Conservation (phyloP, 2,113 vertebrate species). For the Colaptes auratus region DNA sequence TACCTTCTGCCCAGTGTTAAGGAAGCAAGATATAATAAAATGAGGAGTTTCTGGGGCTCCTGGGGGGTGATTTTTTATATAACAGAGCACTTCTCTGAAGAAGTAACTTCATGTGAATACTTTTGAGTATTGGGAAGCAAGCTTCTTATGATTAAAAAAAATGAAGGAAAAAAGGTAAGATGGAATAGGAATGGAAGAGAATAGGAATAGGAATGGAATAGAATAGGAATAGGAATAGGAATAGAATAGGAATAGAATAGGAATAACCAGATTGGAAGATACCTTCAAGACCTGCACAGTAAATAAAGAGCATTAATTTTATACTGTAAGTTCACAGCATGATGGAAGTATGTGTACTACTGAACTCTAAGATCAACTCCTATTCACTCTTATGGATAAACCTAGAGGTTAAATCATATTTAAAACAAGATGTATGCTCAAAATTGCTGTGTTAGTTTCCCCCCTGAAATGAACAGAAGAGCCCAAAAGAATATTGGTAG, state of each 20-base stretch:
- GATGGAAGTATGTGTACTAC: background rate
- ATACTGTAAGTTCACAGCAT: background rate
- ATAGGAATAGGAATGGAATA: too few species aligned
- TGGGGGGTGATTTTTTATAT: background rate
- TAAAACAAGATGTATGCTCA: background rate
- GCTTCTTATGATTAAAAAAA: background rate
- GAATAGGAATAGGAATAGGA: too few species aligned
- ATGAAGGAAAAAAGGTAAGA: background rate
- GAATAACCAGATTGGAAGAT: too few species aligned
- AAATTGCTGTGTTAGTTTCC: background rate
- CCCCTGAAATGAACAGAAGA: background rate
- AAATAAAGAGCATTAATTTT: background rate
- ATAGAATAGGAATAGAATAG: too few species aligned
- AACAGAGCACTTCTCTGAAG: background rate
- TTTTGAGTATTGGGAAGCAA: background rate
- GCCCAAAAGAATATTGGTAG: background rate
- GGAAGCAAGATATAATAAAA: background rate
- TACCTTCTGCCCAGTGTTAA: background rate
- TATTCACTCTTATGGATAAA: background rate
- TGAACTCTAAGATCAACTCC: background rate
- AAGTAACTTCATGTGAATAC: background rate
- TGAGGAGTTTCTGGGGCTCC: background rate
- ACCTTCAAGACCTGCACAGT: background rate
- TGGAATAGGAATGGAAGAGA: too few species aligned
- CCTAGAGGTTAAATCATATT: fast-evolving